Conservation (phyloP, 2,888 invertebrate genomes). For the Elegia similella region DNA sequence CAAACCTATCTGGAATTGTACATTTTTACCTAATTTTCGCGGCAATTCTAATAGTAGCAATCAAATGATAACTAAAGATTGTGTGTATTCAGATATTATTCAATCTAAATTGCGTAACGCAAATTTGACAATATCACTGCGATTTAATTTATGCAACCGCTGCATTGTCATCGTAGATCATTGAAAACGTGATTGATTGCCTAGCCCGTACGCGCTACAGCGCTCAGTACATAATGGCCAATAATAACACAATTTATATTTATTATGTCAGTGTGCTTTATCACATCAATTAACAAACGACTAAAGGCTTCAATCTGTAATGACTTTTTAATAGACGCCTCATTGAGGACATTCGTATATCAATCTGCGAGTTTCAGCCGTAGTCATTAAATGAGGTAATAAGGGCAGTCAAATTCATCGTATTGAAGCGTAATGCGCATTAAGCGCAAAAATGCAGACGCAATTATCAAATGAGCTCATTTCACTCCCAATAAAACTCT, state of each 20-base stretch:
- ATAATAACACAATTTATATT: constrained; percentile 12
- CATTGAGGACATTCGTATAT: constrained; percentile 7
- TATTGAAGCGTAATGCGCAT: constrained; percentile 21
- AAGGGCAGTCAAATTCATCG: constrained; percentile 23
- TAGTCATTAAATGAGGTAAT: constrained; percentile 19
- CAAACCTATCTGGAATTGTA: too few relatives aligned
- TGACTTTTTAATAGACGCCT: constrained; percentile 15
- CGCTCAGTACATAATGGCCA: neutral
- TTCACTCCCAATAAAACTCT: constrained; percentile 41
- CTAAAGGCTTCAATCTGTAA: constrained; percentile 4
- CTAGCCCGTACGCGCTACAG: constrained; percentile 15
- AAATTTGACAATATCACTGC: constrained; percentile 5
- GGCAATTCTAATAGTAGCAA: neutral
- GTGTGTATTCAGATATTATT: neutral
- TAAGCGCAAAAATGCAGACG: constrained; percentile 31
- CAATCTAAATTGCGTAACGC: neutral
- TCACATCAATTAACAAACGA: constrained; percentile 1
- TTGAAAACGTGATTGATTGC: constrained; percentile 26
- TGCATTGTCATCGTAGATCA: constrained; percentile 27
- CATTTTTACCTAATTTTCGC: neutral
- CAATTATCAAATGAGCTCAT: constrained; percentile 43
- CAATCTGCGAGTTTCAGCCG: neutral
- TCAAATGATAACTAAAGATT: neutral
- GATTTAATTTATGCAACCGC: constrained; percentile 25
- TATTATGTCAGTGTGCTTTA: constrained; percentile 14